These are phyloP conservation scores for Caenorhabditis sp. DNA, from an alignment of 2,888 invertebrate species.

Conservation along the genomic window DNA sequence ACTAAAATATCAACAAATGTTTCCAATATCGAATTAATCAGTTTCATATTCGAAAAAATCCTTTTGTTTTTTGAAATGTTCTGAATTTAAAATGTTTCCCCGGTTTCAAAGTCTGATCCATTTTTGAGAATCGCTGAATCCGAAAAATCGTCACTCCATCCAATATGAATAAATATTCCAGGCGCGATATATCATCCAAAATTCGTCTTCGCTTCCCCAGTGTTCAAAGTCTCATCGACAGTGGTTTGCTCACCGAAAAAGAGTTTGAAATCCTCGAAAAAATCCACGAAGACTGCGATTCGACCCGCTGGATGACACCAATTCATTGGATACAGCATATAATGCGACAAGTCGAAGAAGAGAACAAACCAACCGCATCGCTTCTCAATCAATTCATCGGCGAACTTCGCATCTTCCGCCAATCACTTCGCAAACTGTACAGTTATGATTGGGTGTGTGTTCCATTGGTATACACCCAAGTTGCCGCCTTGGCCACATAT, in stretches of 20 bases:
- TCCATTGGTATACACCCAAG: slow-evolving; percentile 62
- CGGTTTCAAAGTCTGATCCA: neutral
- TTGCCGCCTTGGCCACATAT: slow-evolving; percentile 72
- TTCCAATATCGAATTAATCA: too few relatives aligned
- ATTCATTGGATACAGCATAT: slow-evolving; percentile 62
- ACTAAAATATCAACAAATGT: too few relatives aligned
- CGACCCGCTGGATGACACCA: slow-evolving; percentile 61
- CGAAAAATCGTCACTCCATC: neutral
- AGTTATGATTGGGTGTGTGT: slow-evolving; percentile 62
- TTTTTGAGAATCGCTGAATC: too few relatives aligned
- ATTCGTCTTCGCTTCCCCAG: slow-evolving; percentile 60
- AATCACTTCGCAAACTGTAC: slow-evolving; percentile 48
- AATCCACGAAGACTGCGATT: slow-evolving; percentile 43
- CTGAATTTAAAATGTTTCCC: neutral
- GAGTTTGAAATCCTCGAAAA: slow-evolving; percentile 49
- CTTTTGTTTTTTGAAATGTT: too few relatives aligned
- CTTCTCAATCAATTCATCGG: slow-evolving; percentile 49
- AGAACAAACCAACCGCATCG: slow-evolving; percentile 50
- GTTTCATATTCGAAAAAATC: too few relatives aligned
- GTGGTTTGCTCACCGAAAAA: slow-evolving; percentile 53
- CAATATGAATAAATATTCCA: slow-evolving; percentile 25
- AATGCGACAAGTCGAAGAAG: slow-evolving; percentile 45
- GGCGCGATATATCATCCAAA: slow-evolving; percentile 58
- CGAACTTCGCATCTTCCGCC: slow-evolving; percentile 51
- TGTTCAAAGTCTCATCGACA: slow-evolving; percentile 41